A percentile compares a stretch with the other conserved stretches of the same genome.
These are phyloP conservation scores for Pyrgus malvae DNA, from an alignment of 2,888 invertebrate genomes.

Conservation along the genomic window DNA sequence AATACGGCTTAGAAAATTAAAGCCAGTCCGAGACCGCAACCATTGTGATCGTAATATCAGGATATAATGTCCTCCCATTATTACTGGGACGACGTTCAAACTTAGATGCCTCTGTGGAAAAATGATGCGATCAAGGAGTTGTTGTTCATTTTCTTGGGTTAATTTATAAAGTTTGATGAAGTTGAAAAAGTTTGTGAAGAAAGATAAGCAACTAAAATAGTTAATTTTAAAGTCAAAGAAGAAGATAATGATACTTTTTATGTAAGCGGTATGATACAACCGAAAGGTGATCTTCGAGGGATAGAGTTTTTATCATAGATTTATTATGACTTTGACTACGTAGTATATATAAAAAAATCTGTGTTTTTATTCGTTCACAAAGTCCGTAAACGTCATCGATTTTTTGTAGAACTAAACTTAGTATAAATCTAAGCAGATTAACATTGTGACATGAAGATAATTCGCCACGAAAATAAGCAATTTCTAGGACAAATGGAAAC, in stretches of 20 bases:
- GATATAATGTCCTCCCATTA: conserved; percentile 32
- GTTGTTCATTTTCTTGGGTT: conserved; percentile 18
- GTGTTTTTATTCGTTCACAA: too few species aligned
- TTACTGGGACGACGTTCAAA: conserved; percentile 29
- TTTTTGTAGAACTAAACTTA: too few species aligned
- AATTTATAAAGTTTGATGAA: conserved; percentile 17
- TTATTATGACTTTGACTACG: too few species aligned
- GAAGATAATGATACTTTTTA: too few species aligned
- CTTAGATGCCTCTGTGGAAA: conserved; percentile 28
- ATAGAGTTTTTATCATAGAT: too few species aligned
- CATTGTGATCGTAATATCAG: conserved; percentile 36
- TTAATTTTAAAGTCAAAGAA: neutral
- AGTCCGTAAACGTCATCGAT: too few species aligned
- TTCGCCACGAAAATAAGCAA: neutral
- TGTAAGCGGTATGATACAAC: too few species aligned
- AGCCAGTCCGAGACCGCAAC: conserved; percentile 29
- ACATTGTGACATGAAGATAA: too few species aligned
- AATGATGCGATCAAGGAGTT: conserved; percentile 16
- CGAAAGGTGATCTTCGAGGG: too few species aligned
- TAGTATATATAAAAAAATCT: too few species aligned
- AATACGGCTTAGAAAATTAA: conserved; percentile 41
- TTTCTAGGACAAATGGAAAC: neutral
- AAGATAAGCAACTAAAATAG: conserved; percentile 20
- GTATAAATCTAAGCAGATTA: too few species aligned
- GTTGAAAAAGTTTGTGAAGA: conserved; percentile 17